Evolutionary conservation across 2,888 invertebrate genomes (phyloP).

Genomic region (Pollenia angustigena): DNA sequence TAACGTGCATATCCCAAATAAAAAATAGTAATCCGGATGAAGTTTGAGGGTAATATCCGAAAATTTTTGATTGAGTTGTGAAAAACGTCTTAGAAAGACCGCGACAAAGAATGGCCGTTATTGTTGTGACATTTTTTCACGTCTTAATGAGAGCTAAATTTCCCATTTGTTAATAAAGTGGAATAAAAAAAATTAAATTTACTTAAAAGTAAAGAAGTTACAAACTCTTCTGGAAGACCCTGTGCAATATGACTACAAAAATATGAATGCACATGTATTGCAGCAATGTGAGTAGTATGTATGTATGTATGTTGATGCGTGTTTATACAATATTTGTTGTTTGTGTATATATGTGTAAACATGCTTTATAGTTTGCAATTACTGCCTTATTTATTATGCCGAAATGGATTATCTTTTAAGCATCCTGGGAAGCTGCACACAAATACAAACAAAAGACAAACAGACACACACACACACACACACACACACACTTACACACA

Average conservation of each 20-base stretch:
- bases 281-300: neutral
- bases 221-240: no score
- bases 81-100: no score
- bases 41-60: no score
- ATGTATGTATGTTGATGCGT: neutral
- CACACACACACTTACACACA: neutral
- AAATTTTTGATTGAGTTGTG: no score
- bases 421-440: slow-evolving; percentile 76
- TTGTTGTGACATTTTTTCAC: no score
- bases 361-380: slow-evolving; percentile 77
- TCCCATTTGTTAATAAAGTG: no score
- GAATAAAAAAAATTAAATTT: no score
- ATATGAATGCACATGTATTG: slow-evolving; percentile 27
- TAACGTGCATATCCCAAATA: no score
- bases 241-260: slow-evolving; percentile 13
- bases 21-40: no score
- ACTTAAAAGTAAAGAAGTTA: no score
- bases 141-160: no score
- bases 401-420: slow-evolving; percentile 81
- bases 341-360: slow-evolving; percentile 51
- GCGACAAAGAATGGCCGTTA: no score
- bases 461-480: neutral
- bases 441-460: neutral
- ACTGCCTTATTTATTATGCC: slow-evolving; percentile 80
- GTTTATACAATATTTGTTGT: neutral